phyloP scores from a whole-genome alignment of 1,140 invertebrate species.

The Aricia agestis region DNA sequence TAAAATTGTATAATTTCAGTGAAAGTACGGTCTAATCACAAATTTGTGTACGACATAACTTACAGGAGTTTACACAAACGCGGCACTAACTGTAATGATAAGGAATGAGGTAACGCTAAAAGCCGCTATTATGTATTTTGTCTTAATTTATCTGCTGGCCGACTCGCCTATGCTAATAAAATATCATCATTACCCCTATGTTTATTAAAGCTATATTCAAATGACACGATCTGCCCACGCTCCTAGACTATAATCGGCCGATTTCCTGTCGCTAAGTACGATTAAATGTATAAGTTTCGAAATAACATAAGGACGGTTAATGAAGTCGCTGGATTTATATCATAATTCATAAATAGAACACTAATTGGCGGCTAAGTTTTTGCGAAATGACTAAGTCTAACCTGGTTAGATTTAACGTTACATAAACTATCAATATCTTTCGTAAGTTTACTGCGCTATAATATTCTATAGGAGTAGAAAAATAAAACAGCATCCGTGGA shows the following conservation, averaged over 20 bases:
- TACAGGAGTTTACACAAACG: conserved; percentile 3
- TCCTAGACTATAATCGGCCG: conserved; percentile 49
- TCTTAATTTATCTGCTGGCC: conserved; percentile 44
- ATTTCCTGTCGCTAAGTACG: conserved; percentile 70
- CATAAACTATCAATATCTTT: neutral
- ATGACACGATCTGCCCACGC: conserved; percentile 28
- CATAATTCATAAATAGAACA: conserved; percentile 31
- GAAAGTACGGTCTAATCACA: conserved; percentile 1
- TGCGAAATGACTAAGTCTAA: neutral
- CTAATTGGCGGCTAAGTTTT: neutral
- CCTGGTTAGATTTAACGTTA: neutral
- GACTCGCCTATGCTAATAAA: conserved; percentile 23
- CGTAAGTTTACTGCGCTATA: neutral
- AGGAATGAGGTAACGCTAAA: conserved; percentile 42
- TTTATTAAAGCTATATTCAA: conserved; percentile 33
- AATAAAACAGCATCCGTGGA: too few relatives aligned
- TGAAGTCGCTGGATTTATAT: conserved; percentile 41
- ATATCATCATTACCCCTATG: conserved; percentile 27
- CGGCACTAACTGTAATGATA: conserved; percentile 31
- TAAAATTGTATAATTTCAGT: neutral
- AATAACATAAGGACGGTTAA: conserved; percentile 58
- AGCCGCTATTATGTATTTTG: conserved; percentile 49
- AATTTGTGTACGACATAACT: neutral
- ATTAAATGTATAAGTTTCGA: conserved; percentile 61
- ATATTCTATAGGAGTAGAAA: too few relatives aligned